Evolutionary conservation across 2,888 invertebrate species (phyloP).

Genomic region (Microctonus brassicae): DNA sequence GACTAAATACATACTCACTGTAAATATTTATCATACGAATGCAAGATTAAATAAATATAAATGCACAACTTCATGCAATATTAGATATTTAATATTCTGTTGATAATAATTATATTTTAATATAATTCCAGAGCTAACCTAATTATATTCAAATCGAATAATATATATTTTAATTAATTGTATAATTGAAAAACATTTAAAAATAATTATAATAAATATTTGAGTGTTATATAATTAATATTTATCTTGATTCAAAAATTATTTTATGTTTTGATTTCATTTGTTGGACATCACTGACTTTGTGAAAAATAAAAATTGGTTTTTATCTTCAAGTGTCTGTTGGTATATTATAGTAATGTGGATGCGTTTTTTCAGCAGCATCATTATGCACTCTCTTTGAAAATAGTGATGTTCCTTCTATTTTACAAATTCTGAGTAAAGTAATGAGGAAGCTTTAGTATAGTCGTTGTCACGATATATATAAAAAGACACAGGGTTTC

Average conservation of each 20-base stretch:
- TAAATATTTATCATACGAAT: not conserved
- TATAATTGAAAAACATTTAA: no score
- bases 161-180: no score
- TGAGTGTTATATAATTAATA: no score
- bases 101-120: no score
- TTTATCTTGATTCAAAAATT: no score
- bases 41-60: not conserved
- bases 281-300: not conserved
- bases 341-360: not conserved
- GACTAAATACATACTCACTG: not conserved
- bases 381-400: slow-evolving; percentile 24
- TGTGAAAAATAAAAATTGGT: not conserved
- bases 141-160: no score
- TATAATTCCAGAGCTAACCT: no score
- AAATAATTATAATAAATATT: no score
- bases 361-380: not conserved
- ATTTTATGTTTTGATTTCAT: no score
- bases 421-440: not conserved
- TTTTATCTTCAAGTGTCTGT: not conserved
- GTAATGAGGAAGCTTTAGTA: slow-evolving; percentile 5
- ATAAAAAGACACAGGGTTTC: not conserved
- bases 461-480: not conserved
- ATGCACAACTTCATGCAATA: not conserved
- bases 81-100: no score
- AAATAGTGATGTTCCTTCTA: not conserved